phyloP scores from a whole-genome alignment of 1,140 invertebrate species.

The Leptoteleia sp. region DNA sequence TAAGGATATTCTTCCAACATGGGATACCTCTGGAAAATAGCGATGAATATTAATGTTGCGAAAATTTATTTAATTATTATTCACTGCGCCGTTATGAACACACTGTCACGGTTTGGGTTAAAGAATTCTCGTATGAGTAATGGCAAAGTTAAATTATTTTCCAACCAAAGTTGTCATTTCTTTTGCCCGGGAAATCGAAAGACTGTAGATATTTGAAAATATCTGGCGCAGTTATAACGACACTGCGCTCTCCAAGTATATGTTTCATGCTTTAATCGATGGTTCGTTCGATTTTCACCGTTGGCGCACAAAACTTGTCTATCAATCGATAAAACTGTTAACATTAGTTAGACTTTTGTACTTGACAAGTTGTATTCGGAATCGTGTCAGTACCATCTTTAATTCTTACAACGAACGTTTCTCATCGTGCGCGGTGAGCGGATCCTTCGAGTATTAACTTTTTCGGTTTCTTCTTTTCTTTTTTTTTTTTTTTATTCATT shows the following conservation, averaged over 20 bases:
- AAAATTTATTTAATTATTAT: too few relatives aligned
- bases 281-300: not conserved
- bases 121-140: too few relatives aligned
- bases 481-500: conserved; percentile 3
- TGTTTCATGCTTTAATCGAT: not conserved
- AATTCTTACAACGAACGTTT: conserved; percentile 50
- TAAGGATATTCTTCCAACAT: too few relatives aligned
- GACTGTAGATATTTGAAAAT: conserved; percentile 16
- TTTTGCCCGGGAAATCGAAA: not conserved
- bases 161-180: too few relatives aligned
- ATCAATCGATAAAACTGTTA: conserved; percentile 5
- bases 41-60: too few relatives aligned
- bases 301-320: conserved; percentile 27
- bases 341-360: conserved; percentile 48
- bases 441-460: conserved; percentile 20
- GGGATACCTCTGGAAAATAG: too few relatives aligned
- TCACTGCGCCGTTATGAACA: too few relatives aligned
- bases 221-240: conserved; percentile 5
- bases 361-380: conserved; percentile 29
- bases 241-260: not conserved
- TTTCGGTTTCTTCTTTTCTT: too few relatives aligned
- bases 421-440: conserved; percentile 31
- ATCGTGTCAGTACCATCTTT: conserved; percentile 37
- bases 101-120: too few relatives aligned
- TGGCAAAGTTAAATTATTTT: too few relatives aligned